These are phyloP conservation scores for Urocynchramus pylzowi DNA, from an alignment of 2,113 vertebrate genomes.

Conservation along the genomic window DNA sequence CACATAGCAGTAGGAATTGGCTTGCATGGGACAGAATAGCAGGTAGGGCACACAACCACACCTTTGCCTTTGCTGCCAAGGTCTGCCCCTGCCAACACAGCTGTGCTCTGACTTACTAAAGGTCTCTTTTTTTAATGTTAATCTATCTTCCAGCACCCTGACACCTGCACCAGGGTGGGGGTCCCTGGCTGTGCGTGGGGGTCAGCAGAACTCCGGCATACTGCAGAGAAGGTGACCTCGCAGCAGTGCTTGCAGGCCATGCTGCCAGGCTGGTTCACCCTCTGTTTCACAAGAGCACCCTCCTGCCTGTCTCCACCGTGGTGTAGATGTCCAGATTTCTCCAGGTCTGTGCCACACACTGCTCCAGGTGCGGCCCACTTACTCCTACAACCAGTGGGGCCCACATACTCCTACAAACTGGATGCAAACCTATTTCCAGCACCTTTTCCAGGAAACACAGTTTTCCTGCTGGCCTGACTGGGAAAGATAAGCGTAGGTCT, in stretches of 20 bases:
- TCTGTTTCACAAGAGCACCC: fast-evolving
- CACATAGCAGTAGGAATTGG: not conserved
- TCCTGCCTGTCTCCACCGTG: fast-evolving
- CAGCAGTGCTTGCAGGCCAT: fast-evolving
- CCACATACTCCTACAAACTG: not conserved
- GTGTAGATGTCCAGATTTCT: not conserved
- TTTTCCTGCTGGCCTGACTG: not conserved
- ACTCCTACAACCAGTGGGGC: fast-evolving
- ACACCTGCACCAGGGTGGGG: fast-evolving
- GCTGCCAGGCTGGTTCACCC: not conserved
- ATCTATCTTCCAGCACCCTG: not conserved
- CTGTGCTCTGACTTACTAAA: not conserved
- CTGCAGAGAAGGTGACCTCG: fast-evolving
- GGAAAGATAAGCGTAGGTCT: not conserved
- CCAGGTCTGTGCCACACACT: not conserved
- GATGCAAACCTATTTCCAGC: not conserved
- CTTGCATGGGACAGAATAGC: not conserved
- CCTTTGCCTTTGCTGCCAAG: not conserved
- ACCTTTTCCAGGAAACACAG: not conserved
- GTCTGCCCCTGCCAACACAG: not conserved
- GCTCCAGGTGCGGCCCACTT: not conserved
- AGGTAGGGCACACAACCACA: not conserved
- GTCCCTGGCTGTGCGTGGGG: fast-evolving
- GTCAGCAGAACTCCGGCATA: not conserved
- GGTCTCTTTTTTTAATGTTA: not conserved